phyloP scores from a whole-genome alignment of 2,888 invertebrate species.

The Teleogryllus oceanicus region DNA sequence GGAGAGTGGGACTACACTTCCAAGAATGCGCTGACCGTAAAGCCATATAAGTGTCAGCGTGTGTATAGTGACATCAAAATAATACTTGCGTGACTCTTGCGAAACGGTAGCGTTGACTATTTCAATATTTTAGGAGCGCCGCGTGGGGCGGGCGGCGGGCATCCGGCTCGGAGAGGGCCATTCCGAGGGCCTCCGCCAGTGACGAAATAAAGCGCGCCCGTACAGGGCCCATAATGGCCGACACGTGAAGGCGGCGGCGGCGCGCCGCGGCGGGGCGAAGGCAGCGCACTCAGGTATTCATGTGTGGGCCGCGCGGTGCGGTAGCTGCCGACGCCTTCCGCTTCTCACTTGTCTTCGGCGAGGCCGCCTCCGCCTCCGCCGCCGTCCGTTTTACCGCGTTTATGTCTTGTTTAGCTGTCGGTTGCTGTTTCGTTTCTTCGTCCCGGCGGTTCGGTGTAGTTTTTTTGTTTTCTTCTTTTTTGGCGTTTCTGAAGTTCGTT shows the following conservation, averaged over 20 bases:
- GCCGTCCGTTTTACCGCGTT: too few relatives aligned
- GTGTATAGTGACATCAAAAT: neutral
- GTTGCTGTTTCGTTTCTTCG: too few relatives aligned
- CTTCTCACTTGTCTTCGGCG: too few relatives aligned
- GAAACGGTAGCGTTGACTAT: neutral
- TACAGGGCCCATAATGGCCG: neutral
- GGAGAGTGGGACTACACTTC: neutral
- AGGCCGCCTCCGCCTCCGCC: too few relatives aligned
- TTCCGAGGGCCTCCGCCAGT: neutral
- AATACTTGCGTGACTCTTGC: constrained; percentile 18
- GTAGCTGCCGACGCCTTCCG: too few relatives aligned
- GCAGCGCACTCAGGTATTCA: neutral
- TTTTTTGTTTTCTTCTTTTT: too few relatives aligned
- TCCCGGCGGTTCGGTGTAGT: too few relatives aligned
- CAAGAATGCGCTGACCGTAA: constrained; percentile 3
- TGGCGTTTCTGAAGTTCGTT: too few relatives aligned
- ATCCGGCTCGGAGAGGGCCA: neutral
- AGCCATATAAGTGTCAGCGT: constrained; percentile 18
- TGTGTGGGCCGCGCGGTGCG: neutral
- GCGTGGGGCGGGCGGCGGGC: neutral
- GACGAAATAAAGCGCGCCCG: neutral
- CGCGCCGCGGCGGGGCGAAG: neutral
- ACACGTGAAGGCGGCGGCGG: neutral
- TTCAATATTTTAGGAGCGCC: neutral
- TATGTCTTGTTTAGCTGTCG: too few relatives aligned